Conservation (phyloP, 1,140 invertebrate species). For the Fopius arisanus region DNA sequence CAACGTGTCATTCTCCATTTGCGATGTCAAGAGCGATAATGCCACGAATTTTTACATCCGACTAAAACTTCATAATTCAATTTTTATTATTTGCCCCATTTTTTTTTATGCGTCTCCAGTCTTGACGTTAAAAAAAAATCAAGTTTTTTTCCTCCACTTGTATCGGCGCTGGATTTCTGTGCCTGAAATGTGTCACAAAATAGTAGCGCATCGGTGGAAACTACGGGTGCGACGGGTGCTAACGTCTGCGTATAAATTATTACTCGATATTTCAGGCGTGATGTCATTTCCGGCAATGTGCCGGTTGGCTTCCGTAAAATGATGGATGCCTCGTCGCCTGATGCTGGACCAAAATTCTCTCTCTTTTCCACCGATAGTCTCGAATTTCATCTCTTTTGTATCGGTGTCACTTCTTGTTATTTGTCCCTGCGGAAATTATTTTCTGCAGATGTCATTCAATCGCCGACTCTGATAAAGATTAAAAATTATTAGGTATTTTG, state of each 20-base stretch:
- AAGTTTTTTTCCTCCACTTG: neutral
- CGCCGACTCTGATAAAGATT: neutral
- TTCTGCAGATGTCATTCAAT: neutral
- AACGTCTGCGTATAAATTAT: constrained; percentile 62
- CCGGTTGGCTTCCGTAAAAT: constrained; percentile 57
- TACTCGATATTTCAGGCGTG: constrained; percentile 60
- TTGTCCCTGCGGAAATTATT: neutral
- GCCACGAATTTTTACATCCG: no score
- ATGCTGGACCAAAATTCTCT: constrained; percentile 23
- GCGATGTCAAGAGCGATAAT: no score
- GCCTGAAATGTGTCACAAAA: neutral
- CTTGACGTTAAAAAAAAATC: neutral
- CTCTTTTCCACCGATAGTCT: constrained; percentile 30
- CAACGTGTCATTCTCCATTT: no score
- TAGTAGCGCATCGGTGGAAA: neutral
- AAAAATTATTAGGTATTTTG: neutral
- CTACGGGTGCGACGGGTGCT: constrained; percentile 35
- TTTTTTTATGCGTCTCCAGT: no score
- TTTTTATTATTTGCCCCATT: no score
- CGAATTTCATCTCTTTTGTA: neutral
- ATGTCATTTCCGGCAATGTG: constrained; percentile 63
- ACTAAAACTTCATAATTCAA: no score
- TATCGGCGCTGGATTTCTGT: neutral
- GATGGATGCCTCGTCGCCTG: constrained; percentile 45
- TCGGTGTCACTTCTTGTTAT: neutral